Percentiles rank a stretch among this genome's conserved stretches.
These are phyloP conservation scores for Ceratina australensis DNA, from an alignment of 1,140 invertebrate genomes.

Conservation along the genomic window DNA sequence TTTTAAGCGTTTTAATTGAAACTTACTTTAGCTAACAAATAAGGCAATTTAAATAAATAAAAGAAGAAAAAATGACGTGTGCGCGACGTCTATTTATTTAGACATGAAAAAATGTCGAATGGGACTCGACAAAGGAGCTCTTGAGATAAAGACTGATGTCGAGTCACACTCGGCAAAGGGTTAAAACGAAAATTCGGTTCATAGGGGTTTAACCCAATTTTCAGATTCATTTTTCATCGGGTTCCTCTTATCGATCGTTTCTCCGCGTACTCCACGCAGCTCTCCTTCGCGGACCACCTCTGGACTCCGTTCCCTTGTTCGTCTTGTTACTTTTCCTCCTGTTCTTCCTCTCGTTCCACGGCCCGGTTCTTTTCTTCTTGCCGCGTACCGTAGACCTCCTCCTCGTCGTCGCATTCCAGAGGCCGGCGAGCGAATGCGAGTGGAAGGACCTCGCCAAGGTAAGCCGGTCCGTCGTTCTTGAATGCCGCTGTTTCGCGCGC, in stretches of 20 bases:
- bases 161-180: too few species aligned
- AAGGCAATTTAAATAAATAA: too few species aligned
- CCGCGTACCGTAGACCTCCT: slow-evolving; percentile 49
- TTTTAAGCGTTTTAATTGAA: too few species aligned
- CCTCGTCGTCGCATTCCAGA: slow-evolving; percentile 69
- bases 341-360: slow-evolving; percentile 18
- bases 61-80: too few species aligned
- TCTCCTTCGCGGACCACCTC: slow-evolving; percentile 41
- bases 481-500: slow-evolving; percentile 55
- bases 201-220: slow-evolving; percentile 36
- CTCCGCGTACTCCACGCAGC: slow-evolving; percentile 29
- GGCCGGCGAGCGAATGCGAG: slow-evolving; percentile 58
- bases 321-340: slow-evolving; percentile 43
- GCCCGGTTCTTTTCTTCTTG: slow-evolving; percentile 43
- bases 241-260: slow-evolving; percentile 37
- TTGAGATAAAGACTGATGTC: too few species aligned
- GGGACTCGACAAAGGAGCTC: too few species aligned
- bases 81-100: too few species aligned
- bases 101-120: too few species aligned
- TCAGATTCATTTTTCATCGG: slow-evolving; percentile 21
- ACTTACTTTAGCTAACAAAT: too few species aligned
- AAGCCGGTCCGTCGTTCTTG: slow-evolving; percentile 70
- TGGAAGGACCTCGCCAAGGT: slow-evolving; percentile 79
- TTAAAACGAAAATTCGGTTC: too few species aligned
- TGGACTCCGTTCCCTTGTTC: slow-evolving; percentile 39